phyloP scores from a whole-genome alignment of 2,113 vertebrate species.

The Tangachromis dhanisi region DNA sequence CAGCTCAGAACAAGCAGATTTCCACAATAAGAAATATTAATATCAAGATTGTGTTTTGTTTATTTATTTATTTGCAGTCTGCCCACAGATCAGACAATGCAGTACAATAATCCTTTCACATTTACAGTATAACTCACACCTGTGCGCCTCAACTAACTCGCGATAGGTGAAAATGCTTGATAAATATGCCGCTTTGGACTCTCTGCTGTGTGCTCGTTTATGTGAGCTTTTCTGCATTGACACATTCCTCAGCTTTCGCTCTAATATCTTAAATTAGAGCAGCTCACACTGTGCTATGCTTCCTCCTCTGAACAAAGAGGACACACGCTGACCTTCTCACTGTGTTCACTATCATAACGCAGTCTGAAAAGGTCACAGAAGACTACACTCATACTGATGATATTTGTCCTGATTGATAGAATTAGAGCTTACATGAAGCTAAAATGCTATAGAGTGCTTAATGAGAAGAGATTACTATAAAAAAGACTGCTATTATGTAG shows the following conservation, averaged over 20 bases:
- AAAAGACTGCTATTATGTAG: background rate
- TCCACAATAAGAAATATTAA: background rate
- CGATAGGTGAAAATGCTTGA: background rate
- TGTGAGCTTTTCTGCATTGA: background rate
- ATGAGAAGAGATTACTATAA: background rate
- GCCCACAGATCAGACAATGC: background rate
- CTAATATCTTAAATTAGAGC: constrained; percentile 9
- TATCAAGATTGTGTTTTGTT: background rate
- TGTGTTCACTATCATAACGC: constrained; percentile 49
- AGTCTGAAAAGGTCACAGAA: constrained; percentile 59
- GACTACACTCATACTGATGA: constrained; percentile 46
- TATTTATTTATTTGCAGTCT: background rate
- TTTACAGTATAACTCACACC: background rate
- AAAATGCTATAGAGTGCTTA: background rate
- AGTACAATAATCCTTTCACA: background rate
- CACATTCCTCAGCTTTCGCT: background rate
- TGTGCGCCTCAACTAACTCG: background rate
- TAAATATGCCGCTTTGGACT: background rate
- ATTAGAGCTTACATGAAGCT: background rate
- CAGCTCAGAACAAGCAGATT: background rate
- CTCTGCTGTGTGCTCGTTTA: background rate
- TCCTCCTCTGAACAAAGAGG: constrained; percentile 1
- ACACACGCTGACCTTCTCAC: constrained; percentile 57
- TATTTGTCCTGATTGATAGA: constrained; percentile 42
- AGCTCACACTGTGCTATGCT: background rate